Percentiles rank a stretch among this genome's conserved stretches.
Conservation (phyloP, 1,140 invertebrate genomes). For the Metopolophium dirhodum region DNA sequence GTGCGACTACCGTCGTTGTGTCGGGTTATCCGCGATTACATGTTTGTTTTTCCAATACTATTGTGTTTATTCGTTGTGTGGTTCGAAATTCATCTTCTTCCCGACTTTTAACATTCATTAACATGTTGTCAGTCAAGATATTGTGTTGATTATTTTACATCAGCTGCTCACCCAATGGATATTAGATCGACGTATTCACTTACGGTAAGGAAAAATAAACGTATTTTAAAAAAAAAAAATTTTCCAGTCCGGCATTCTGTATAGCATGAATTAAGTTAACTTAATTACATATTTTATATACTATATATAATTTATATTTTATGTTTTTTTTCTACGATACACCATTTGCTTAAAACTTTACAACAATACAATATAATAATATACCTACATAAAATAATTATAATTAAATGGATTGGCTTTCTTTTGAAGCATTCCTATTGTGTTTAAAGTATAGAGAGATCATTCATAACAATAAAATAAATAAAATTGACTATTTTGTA, state of each 20-base stretch:
- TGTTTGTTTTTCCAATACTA: not conserved
- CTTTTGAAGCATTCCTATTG: too few relatives aligned
- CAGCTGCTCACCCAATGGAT: not conserved
- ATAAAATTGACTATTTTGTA: not conserved
- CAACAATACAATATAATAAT: not conserved
- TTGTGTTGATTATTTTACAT: not conserved
- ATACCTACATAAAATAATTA: not conserved
- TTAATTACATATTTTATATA: not conserved
- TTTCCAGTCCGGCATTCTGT: not conserved
- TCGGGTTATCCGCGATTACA: not conserved
- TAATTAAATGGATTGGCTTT: not conserved
- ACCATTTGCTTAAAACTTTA: not conserved
- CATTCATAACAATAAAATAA: not conserved
- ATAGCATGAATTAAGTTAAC: not conserved
- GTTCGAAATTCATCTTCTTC: not conserved
- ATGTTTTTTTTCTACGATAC: not conserved
- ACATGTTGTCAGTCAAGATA: not conserved
- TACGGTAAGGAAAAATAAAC: not conserved
- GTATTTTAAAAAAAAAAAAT: not conserved
- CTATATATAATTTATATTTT: not conserved
- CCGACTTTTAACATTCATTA: not conserved
- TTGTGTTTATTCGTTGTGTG: not conserved
- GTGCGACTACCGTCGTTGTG: conserved; percentile 30
- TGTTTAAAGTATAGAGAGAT: not conserved
- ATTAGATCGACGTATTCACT: not conserved